Evolutionary conservation across 2,113 vertebrate genomes (phyloP).

Genomic region (Theristicus caerulescens): DNA sequence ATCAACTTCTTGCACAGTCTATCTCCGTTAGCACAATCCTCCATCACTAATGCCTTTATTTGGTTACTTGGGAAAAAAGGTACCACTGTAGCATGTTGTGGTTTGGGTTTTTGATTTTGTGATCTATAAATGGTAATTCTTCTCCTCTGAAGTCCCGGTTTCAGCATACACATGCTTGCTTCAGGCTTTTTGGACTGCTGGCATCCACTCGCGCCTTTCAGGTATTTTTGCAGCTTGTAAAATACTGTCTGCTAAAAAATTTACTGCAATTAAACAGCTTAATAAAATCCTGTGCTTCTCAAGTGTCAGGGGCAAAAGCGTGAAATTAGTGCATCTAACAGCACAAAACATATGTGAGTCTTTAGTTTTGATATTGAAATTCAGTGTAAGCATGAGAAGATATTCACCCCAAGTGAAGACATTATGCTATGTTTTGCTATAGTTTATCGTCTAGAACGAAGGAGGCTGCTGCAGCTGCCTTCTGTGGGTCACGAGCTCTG

Average conservation of each 20-base stretch:
- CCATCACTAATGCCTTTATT: background rate
- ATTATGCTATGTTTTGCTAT: fast-evolving
- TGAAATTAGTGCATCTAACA: background rate
- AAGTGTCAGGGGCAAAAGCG: background rate
- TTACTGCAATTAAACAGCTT: conserved; percentile 3
- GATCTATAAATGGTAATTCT: background rate
- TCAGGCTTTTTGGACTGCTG: background rate
- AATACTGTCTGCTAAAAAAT: background rate
- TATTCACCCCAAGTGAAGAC: background rate
- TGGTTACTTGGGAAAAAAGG: background rate
- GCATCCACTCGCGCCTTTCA: background rate
- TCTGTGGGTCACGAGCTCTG: background rate
- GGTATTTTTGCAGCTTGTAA: background rate
- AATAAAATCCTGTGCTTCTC: background rate
- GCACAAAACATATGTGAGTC: background rate
- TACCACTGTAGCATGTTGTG: background rate
- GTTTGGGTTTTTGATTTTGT: background rate
- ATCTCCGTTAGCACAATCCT: fast-evolving
- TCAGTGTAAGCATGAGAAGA: background rate
- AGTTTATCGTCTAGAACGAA: background rate
- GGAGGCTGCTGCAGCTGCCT: background rate
- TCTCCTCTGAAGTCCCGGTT: background rate
- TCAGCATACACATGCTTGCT: background rate
- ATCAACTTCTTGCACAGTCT: no score
- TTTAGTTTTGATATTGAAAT: background rate